A percentile compares a stretch with the other conserved stretches of the same genome.
These are phyloP conservation scores for Melanchra persicariae DNA, from an alignment of 2,888 invertebrate genomes.

Conservation along the genomic window DNA sequence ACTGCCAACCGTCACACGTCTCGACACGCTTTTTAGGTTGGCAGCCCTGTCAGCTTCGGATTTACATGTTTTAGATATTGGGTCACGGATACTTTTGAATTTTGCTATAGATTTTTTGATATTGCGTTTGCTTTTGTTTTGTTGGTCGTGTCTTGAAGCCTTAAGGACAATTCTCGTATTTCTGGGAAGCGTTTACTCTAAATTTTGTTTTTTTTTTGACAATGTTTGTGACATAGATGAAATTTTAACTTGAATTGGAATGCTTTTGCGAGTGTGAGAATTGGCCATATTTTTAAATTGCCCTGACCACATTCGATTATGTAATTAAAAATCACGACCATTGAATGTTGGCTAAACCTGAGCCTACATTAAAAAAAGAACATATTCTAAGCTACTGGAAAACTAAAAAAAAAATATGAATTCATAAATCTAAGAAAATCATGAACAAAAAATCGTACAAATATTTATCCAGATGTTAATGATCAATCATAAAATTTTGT, in stretches of 20 bases:
- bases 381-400: constrained; percentile 3
- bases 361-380: background rate
- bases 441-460: constrained; percentile 10
- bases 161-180: no score
- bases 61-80: constrained; percentile 49
- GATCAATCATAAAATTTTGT: constrained; percentile 65
- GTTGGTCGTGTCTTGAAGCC: no score
- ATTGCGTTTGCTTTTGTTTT: constrained; percentile 13
- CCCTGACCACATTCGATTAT: background rate
- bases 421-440: background rate
- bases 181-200: no score
- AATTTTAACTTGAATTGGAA: no score
- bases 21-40: constrained; percentile 74
- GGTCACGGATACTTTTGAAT: constrained; percentile 48
- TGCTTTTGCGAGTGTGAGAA: no score
- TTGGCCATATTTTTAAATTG: background rate
- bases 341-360: background rate
- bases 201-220: no score
- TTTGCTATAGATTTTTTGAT: background rate
- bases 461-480: constrained; percentile 49
- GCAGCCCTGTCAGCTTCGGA: constrained; percentile 66
- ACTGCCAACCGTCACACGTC: constrained; percentile 72
- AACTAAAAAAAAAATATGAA: constrained; percentile 3
- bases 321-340: background rate
- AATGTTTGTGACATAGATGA: no score